A percentile compares a stretch with the other conserved stretches of the same genome.
phyloP scores from a whole-genome alignment of 2,888 invertebrate species.

The Athalia rosae region DNA sequence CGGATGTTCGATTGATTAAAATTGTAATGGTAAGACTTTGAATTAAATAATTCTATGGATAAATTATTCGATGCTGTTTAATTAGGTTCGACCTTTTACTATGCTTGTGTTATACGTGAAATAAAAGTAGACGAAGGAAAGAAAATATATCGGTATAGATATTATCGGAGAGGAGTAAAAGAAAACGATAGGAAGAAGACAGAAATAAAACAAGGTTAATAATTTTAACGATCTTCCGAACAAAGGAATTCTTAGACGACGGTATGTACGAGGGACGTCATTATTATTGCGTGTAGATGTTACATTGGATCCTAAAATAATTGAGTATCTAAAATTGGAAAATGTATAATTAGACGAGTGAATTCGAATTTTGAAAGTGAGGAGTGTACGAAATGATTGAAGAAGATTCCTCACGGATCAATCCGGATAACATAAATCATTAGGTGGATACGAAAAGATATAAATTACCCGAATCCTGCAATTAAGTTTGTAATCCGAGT shows the following conservation, averaged over 20 bases:
- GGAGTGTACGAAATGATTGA: neutral
- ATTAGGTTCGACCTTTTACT: conserved; percentile 4
- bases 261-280: no score
- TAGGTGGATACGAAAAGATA: neutral
- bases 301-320: no score
- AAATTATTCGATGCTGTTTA: neutral
- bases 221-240: neutral
- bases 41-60: conserved; percentile 27
- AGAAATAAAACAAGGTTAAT: neutral
- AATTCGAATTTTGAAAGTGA: no score
- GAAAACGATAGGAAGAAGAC: no score
- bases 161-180: neutral
- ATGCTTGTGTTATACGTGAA: neutral
- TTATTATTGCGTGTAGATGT: no score
- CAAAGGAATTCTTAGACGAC: conserved; percentile 2
- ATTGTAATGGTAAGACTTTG: neutral
- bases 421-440: conserved; percentile 24
- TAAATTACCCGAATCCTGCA: neutral
- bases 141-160: neutral
- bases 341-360: no score
- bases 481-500: neutral
- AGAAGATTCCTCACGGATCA: no score
- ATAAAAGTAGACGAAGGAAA: neutral
- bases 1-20: neutral
- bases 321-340: no score